These are phyloP conservation scores for Crotalus horridus DNA, from an alignment of 2,113 vertebrate genomes.

Conservation along the genomic window DNA sequence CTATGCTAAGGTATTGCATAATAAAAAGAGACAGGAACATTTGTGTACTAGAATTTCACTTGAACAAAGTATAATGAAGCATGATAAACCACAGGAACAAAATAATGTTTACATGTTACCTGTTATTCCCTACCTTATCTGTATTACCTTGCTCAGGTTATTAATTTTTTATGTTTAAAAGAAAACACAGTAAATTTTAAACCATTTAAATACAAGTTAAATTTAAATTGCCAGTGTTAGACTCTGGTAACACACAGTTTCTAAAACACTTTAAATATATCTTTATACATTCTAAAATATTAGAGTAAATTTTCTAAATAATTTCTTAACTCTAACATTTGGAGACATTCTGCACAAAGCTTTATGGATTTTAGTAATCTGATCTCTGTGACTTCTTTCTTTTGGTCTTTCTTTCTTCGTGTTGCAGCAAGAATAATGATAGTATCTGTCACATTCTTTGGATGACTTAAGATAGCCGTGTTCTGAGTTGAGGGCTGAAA, in stretches of 20 bases:
- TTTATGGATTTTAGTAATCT: slow-evolving; percentile 70
- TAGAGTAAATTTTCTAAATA: slow-evolving; percentile 56
- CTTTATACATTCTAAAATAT: background rate
- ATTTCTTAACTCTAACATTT: slow-evolving; percentile 70
- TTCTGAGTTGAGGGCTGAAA: slow-evolving; percentile 75
- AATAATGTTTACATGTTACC: slow-evolving; percentile 50
- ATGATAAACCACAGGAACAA: slow-evolving; percentile 52
- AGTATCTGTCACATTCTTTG: slow-evolving; percentile 92
- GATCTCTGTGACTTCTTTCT: slow-evolving; percentile 52
- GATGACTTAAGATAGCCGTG: slow-evolving; percentile 81
- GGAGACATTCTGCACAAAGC: slow-evolving; percentile 60
- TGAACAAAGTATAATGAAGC: slow-evolving; percentile 52
- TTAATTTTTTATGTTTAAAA: slow-evolving; percentile 55
- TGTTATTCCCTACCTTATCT: slow-evolving; percentile 54
- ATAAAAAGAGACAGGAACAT: slow-evolving; percentile 43
- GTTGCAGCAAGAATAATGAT: slow-evolving; percentile 79
- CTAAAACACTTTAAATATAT: slow-evolving; percentile 51
- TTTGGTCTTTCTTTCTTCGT: slow-evolving; percentile 66
- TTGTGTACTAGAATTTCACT: slow-evolving; percentile 42
- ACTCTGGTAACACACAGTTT: slow-evolving; percentile 34
- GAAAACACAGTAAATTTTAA: slow-evolving; percentile 13
- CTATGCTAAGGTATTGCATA: slow-evolving; percentile 39
- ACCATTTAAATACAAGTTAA: slow-evolving; percentile 10
- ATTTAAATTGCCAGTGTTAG: slow-evolving; percentile 34
- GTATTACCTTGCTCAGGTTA: slow-evolving; percentile 48